Evolutionary conservation across 2,888 invertebrate genomes (phyloP), one percentile per base, ranked within the genome.

Genomic region (Synanthedon tipuliformis): DNA sequence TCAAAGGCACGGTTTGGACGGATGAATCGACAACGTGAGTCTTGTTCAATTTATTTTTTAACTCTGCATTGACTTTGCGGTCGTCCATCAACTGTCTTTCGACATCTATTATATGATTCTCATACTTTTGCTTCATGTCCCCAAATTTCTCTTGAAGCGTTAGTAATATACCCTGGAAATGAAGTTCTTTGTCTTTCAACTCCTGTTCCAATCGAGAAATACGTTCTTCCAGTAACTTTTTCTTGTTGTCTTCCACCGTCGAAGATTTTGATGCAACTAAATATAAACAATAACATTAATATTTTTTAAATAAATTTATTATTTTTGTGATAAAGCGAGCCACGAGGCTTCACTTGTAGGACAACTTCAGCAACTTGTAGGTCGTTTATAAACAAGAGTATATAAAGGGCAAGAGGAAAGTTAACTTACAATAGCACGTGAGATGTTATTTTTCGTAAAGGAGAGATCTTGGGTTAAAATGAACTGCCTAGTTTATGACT

Each of bases 81-180:
- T 88, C 79, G 51, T 83, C 85, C 87, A 87, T 87, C 48, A 86
- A 59, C 71, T 93, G 92, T 23, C 92, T 85, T 74, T 93, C 93
- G n/a, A 93, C 83, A 62, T 93, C 93, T 59, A 92, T 91, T 54
- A 93, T 93, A 66, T 94, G 93, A 41, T 85, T 90, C 61, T 92
- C 92, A 65, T 94, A 94, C 69, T 93, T 94, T 54, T 90, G 88
- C 75, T 93, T 93, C 89, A 94, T 93, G 50, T 92, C 92, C 41
- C 90, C 89, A 68, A 94, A 94, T 64, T 93, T 93, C 54, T 92
- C 92, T 75, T 94, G 94, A 13, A 94, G 89, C 51, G 93, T 93
- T 18, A 91, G 68, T 58, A 94, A 76, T 52, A 93, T 92, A 65
- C 91, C 89, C 57, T 93, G 92, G 13, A 92, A 92, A 70, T 92